Conservation (phyloP, 1,140 invertebrate genomes). For the Hetaerina americana region DNA sequence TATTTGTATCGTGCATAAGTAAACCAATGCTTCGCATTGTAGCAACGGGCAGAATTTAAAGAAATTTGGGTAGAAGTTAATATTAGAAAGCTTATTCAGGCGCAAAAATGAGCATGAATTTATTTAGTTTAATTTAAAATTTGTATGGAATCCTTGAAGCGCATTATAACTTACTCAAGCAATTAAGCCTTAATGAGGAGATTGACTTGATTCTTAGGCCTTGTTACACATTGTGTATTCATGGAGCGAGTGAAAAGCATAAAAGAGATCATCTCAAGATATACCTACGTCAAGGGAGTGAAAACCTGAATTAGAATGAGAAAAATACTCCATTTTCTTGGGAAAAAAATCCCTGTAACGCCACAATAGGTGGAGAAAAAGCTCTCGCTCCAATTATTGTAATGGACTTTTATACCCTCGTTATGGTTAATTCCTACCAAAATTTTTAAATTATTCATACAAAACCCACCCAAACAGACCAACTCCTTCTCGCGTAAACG, state of each 20-base stretch:
- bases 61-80: too few relatives aligned
- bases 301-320: too few relatives aligned
- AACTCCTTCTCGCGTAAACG: not conserved
- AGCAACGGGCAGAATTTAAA: too few relatives aligned
- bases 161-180: not conserved
- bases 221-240: not conserved
- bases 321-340: not conserved
- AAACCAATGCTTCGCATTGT: too few relatives aligned
- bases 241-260: not conserved
- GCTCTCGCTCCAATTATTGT: not conserved
- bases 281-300: not conserved
- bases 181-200: not conserved
- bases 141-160: not conserved
- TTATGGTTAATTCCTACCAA: not conserved
- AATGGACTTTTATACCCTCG: not conserved
- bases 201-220: not conserved
- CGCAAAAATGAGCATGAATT: too few relatives aligned
- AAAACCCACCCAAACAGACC: not conserved
- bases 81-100: too few relatives aligned
- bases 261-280: not conserved
- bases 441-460: not conserved
- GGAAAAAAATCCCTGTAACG: not conserved
- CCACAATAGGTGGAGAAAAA: not conserved
- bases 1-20: too few relatives aligned
- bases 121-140: too few relatives aligned